Conservation (phyloP, 2,797 vertebrate genomes). For the Acanthopagrus latus region DNA sequence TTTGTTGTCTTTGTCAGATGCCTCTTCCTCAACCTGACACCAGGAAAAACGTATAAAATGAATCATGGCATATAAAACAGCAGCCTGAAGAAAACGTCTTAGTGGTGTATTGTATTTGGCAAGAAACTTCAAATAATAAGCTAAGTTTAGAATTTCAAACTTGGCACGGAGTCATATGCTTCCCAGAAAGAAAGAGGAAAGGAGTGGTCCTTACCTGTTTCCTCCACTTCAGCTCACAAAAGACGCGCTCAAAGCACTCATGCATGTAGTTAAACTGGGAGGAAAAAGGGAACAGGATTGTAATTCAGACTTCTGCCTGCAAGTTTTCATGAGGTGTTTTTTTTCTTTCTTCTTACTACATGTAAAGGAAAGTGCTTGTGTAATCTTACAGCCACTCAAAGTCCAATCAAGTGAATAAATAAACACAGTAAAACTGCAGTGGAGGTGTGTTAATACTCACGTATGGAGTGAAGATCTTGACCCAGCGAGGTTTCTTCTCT, state of each 20-base stretch:
- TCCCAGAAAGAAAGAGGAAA: constrained; percentile 74
- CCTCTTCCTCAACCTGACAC: constrained; percentile 89
- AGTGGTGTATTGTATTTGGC: not conserved
- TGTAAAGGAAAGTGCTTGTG: not conserved
- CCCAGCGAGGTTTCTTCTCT: constrained; percentile 98
- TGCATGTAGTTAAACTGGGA: constrained; percentile 98
- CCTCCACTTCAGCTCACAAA: constrained; percentile 98
- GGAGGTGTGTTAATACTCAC: constrained; percentile 81
- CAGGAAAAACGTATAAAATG: constrained; percentile 17
- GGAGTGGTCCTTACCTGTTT: constrained; percentile 92
- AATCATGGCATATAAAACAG: constrained; percentile 4
- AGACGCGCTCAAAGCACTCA: constrained; percentile 97
- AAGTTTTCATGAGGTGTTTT: not conserved
- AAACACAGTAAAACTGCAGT: not conserved
- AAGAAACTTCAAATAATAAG: constrained; percentile 22
- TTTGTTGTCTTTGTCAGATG: constrained; percentile 92
- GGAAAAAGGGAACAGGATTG: constrained; percentile 19
- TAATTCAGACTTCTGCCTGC: constrained; percentile 7
- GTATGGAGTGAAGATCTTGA: constrained; percentile 98
- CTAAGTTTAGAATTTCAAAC: constrained; percentile 58
- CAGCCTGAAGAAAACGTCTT: constrained; percentile 3
- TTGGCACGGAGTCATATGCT: constrained; percentile 55
- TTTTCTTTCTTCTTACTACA: not conserved
- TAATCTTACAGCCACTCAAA: not conserved
- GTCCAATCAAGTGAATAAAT: not conserved